Evolutionary conservation across 2,888 invertebrate genomes (phyloP), one percentile per base, ranked within the genome.

Genomic region (Pristionchus exspectatus): DNA sequence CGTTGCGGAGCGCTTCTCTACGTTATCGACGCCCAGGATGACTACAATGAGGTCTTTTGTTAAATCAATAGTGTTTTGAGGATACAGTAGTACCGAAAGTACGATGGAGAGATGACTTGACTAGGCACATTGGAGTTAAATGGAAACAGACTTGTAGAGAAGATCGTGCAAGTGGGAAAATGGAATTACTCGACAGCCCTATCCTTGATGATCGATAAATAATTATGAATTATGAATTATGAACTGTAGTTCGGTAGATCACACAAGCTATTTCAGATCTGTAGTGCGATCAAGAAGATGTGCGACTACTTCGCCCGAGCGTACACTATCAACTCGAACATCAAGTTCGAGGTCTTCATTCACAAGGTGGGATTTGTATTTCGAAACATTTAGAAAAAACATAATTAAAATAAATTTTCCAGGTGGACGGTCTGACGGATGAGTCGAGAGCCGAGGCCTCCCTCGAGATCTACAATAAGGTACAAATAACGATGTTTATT

Each of bases 401-500:
- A 85, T 9, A 7, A 3, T 27, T 59, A 16, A 50, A 50, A 7
- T 3, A 12, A 10, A 50, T 10, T 7, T 7, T 89, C 38, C 5
- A 91, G 91, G 99, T 99, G 44, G 99, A 99, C 96, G 99, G 99
- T 21, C 96, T 99, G 38, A 98, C 98, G 90, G 99, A 99, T 95
- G 99, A 99, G 96, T 98, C 98, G 94, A 99, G 99, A 96, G 98
- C 99, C 97, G 99, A 99, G 96, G 98, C 98, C 33, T 99, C 99
- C 95, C 96, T 99, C 93, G 99, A 99, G 95, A 99, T 99, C 94
- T 98, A 98, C 95, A 98, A 99, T 94, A 96, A 98, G 93, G 98
- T 98, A 2, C 30, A 85, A 50, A 63, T 27, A n/a, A 27, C n/a
- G n/a, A n/a, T n/a, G n/a, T n/a, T n/a, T n/a, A n/a, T n/a, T n/a